These are phyloP conservation scores for Ephestia elutella DNA, from an alignment of 1,140 invertebrate genomes.

Conservation along the genomic window DNA sequence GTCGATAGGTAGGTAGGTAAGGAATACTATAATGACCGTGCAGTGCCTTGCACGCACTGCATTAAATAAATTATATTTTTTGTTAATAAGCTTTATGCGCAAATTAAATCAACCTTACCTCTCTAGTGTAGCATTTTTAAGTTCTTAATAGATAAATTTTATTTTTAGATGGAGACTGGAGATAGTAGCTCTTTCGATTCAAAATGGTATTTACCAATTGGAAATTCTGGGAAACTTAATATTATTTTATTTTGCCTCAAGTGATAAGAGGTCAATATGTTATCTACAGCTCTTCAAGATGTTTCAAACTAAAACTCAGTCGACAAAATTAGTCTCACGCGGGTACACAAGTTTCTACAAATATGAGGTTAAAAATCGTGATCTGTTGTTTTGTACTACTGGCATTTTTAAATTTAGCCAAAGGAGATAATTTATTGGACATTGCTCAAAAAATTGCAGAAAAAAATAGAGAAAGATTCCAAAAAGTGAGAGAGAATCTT, in stretches of 20 bases:
- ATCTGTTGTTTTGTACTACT: neutral
- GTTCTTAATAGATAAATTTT: no score
- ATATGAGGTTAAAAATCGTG: conserved; percentile 1
- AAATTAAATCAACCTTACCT: no score
- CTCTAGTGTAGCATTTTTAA: no score
- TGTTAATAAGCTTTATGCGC: no score
- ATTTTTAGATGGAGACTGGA: no score
- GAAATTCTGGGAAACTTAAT: neutral
- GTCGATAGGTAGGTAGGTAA: no score
- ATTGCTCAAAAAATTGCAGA: neutral
- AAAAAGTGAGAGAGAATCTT: neutral
- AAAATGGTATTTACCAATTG: no score
- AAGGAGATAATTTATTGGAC: neutral
- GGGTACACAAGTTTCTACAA: neutral
- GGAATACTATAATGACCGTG: no score
- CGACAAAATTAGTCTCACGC: neutral
- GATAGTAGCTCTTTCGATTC: no score
- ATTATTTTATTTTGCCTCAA: conserved; percentile 1
- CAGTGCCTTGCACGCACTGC: no score
- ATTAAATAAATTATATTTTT: no score
- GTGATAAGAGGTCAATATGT: conserved; percentile 8
- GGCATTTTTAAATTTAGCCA: neutral
- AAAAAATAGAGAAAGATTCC: neutral
- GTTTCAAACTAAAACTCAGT: neutral
- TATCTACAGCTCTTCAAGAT: neutral